Evolutionary conservation across 2,113 vertebrate genomes (phyloP), one percentile per base, ranked within the genome.

Genomic region (Castor canadensis): DNA sequence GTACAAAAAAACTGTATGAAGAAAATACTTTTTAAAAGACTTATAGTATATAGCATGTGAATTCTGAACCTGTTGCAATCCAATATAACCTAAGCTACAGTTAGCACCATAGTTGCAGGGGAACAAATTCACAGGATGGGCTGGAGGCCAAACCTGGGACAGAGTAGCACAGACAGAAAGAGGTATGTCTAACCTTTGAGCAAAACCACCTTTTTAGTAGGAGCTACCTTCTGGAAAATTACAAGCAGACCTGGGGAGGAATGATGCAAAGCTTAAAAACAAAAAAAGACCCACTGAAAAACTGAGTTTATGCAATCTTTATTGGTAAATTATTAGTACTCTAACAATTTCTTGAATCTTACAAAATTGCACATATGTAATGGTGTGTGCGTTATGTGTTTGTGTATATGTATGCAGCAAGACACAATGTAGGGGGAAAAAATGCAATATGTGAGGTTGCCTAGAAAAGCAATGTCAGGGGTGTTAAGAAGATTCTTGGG

Each of bases 11-110:
- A 22, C 38, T 49, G 76, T 56, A 1, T 38, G 16, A 11, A 90
- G 62, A 49, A 93, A 52, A 52, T 66, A 66, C 13, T 40, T 75
- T 30, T 1, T n/a, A n/a, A 60, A 38, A 19, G 24, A 28, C 6
- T 60, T 9, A 15, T 1, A 56, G 17, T 8, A n/a, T 8, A n/a
- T 0, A 58, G 76, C 1, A 2, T 2, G 1, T 35, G n/a, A 77
- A 32, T 52, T 9, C 2, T 1, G 47, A 89, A 83, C 35, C 49
- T 72, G 20, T 19, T 45, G 1, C 24, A 77, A 66, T 60, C 30
- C 22, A 85, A 80, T 24, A 35, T 1, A 12, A 89, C 52, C 71
- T 45, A 52, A 86, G n/a, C 60, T 86, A n/a, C 30, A 66, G 38
- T 32, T 16, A 32, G 73, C 62, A 90, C 6, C 40, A 45, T 35